Base-by-base conservation (phyloP, 2,113 vertebrate species). In the Cygnus atratus region DNA sequence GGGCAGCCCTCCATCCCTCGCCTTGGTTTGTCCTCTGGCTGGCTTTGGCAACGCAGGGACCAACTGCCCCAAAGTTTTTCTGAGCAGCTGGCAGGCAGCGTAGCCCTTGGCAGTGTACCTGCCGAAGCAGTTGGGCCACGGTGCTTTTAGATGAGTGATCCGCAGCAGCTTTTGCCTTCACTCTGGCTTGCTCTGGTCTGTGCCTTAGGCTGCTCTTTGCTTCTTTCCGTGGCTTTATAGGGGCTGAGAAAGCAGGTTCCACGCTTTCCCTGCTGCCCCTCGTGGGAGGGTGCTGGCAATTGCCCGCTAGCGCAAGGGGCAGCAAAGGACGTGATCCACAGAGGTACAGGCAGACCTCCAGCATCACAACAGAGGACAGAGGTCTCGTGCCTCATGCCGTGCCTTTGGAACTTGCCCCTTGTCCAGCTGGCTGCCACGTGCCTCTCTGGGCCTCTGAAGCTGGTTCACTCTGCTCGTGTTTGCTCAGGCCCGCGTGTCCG, bases 1-100 rank as follows among this genome's bases (percentile, higher is more conserved):
- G 2, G 41, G 7, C 26, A 68, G 66, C 62, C 12, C 14, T 87
- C 57, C 24, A n/a, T 58, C 65, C 71, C 63, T 84, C 3, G 0
- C 11, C 7, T 22, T 3, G 1, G 10, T 68, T 84, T 88, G 35
- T 79, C 71, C 67, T 68, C 81, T 88, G 84, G 55, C 65, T 89
- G 57, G 93, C 81, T 92, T 79, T 37, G 77, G 91, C 94, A 90
- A 73, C n/a, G 84, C 63, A 93, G 92, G 93, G 93, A 95, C 93
- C 93, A 95, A 95, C 85, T 59, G 92, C 52, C 93, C 91, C 41
- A 0, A 1, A 75, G 78, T 44, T 48, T 57, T 33, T 13, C 59
- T 48, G 84, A 78, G 87, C 80, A 74, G 91, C 91, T 77, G 55
- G 52, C 31, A 52, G 79, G 52, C 77, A 50, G 12, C 4, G 44